Conservation (phyloP, 2,797 vertebrate species). For the Scyliorhinus canicula region DNA sequence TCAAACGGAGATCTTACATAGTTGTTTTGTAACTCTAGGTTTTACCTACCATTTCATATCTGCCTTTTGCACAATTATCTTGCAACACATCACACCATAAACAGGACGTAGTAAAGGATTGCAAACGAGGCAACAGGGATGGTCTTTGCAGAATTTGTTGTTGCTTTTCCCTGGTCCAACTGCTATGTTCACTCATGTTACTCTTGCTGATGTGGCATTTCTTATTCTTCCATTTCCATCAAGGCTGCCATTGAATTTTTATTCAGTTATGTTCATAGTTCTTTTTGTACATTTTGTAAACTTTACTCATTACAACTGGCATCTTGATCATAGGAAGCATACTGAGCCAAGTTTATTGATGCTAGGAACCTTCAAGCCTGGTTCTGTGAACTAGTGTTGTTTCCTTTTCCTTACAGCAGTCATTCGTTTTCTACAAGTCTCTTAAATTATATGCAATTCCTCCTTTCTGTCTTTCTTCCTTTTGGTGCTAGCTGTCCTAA, state of each 20-base stretch:
- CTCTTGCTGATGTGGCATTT: not conserved
- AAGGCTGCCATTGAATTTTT: not conserved
- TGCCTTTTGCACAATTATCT: not conserved
- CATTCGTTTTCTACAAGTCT: not conserved
- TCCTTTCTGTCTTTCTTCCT: not conserved
- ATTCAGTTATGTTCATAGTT: not conserved
- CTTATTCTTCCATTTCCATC: not conserved
- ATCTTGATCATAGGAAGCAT: not conserved
- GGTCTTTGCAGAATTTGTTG: not conserved
- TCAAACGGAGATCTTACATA: not conserved
- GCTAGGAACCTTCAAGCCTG: not conserved
- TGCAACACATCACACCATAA: not conserved
- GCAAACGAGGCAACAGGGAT: not conserved
- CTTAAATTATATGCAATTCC: not conserved
- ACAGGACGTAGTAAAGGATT: no score
- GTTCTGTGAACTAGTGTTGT: not conserved
- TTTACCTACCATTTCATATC: not conserved
- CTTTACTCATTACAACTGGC: not conserved
- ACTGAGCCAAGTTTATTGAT: not conserved
- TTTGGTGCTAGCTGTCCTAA: not conserved
- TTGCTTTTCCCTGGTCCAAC: not conserved
- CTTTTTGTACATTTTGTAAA: not conserved
- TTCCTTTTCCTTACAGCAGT: not conserved
- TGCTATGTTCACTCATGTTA: not conserved
- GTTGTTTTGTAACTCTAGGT: not conserved